Evolutionary conservation across 1,140 invertebrate genomes (phyloP), one percentile per base, ranked within the genome.

Genomic region (Drosophila simulans): DNA sequence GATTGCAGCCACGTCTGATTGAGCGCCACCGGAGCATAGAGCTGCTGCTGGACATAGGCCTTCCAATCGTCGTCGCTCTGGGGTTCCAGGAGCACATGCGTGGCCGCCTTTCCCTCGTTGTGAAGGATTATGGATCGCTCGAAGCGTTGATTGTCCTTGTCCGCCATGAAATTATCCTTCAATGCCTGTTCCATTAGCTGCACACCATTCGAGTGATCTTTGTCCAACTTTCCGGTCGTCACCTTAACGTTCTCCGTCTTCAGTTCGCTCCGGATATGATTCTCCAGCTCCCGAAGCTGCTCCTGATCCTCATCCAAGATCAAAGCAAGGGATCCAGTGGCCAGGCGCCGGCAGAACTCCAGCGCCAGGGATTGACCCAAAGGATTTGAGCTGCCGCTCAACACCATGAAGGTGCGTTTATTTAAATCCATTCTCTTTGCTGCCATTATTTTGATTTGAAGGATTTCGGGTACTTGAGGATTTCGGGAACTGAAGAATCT

Each of bases 51-150:
- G 82, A 95, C 97, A 91, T 97, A 97, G n/a, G 93, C 91, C 57
- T 93, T 93, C 93, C 96, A 95, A 22, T 94, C 93, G 2, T 94
- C 80, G 5, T 94, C 59, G 83, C 95, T 91, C 11, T 94, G 75
- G 92, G 90, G 96, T 93, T 59, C 95, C 93, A 48, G 80, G 84
- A 31, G 94, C 94, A 70, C 92, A 91, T 80, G 95, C 17, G 86
- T 91, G 12, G 97, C 97, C n/a, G 97, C 81, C 8, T 96, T 95
- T 0, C 97, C 98, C 17, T 96, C 97, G 94, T 99, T 99, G 88
- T 99, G 97, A 65, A 99, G 94, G 8, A 99, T 94, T 2, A 98
- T 91, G 13, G 93, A 93, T 68, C 95, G 93, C 56, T 96, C 93
- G 88, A 96, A 97, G 1, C 13, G 5, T 4, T 13, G 17, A 1